These are phyloP conservation scores for Passerina amoena DNA, from an alignment of 2,113 vertebrate species.

Conservation along the genomic window DNA sequence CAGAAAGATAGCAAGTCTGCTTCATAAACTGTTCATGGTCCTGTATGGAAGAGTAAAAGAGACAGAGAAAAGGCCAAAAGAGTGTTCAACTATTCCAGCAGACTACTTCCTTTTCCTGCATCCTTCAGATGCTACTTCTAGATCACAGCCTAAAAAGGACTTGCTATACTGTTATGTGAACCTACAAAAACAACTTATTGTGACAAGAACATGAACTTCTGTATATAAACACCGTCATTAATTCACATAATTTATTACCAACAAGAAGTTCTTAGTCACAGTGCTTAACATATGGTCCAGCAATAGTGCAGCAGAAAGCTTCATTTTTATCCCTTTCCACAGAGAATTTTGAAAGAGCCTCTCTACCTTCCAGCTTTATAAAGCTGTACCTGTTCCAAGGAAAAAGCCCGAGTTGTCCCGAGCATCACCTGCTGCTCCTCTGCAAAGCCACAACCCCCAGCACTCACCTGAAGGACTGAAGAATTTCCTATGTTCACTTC, in stretches of 20 bases:
- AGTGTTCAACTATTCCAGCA: background rate
- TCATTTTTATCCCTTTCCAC: background rate
- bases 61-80: background rate
- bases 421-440: background rate
- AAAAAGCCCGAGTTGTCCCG: background rate
- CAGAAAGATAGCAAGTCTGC: background rate
- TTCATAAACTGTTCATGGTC: background rate
- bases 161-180: background rate
- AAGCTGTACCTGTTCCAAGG: background rate
- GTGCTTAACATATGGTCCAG: background rate
- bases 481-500: background rate
- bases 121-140: background rate
- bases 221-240: background rate
- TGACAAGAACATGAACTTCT: background rate
- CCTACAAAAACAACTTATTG: background rate
- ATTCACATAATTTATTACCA: background rate
- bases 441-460: background rate
- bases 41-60: background rate
- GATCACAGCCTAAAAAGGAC: background rate
- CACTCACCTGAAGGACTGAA: background rate
- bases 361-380: background rate
- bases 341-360: background rate
- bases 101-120: background rate
- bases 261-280: background rate
- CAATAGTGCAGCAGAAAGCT: background rate